These are phyloP conservation scores for Ypsolopha sequella DNA, from an alignment of 2,888 invertebrate species.

Conservation along the genomic window DNA sequence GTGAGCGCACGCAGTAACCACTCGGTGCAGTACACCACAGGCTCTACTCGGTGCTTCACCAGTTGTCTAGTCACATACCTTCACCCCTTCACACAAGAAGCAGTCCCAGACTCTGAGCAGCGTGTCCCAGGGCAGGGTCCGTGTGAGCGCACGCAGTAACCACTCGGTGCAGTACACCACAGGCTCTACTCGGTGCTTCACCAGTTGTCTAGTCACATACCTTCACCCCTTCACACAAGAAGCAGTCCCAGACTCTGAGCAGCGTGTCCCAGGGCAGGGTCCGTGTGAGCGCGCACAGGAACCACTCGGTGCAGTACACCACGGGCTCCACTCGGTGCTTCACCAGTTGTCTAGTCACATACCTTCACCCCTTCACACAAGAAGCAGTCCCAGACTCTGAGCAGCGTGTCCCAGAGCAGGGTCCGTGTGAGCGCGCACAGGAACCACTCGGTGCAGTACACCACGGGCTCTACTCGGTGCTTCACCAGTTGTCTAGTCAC, in stretches of 20 bases:
- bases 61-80: conserved; percentile 21
- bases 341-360: conserved; percentile 74
- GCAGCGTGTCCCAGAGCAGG: conserved; percentile 96
- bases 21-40: conserved; percentile 96
- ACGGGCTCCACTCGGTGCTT: conserved; percentile 95
- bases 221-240: conserved; percentile 93
- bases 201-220: conserved; percentile 46
- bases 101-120: conserved; percentile 99
- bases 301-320: conserved; percentile 98
- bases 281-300: conserved; percentile 94
- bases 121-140: conserved; percentile 97
- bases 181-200: conserved; percentile 92
- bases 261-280: conserved; percentile 98
- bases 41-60: conserved; percentile 93
- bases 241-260: conserved; percentile 97
- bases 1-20: conserved; percentile 98
- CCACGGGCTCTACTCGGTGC: conserved; percentile 93
- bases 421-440: conserved; percentile 94
- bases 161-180: conserved; percentile 98
- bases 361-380: conserved; percentile 91
- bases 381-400: conserved; percentile 98
- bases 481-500: conserved; percentile 79
- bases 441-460: conserved; percentile 99
- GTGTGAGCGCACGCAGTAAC: conserved; percentile 97
- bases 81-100: conserved; percentile 91